Evolutionary conservation across 1,140 invertebrate species (phyloP), one percentile per base, ranked within the genome.

Genomic region (Drosophila tropicalis): DNA sequence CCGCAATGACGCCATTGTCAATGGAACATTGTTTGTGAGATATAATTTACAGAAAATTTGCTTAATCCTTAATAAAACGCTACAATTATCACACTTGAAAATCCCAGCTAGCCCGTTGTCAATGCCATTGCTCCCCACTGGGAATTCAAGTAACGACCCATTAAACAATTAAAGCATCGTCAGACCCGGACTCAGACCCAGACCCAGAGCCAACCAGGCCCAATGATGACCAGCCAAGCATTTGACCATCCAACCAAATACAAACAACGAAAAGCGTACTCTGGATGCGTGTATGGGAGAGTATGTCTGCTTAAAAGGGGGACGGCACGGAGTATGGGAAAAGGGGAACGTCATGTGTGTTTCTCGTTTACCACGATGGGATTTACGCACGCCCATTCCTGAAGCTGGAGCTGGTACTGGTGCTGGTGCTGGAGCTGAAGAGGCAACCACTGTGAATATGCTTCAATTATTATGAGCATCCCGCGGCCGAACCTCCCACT

Each of bases 221-320:
- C 47, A 15, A 17, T 51, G 57, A 69, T 85, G 78, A 76, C 78
- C 67, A 79, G 70, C 62, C 41, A 76, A 76, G 67, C 69, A 83
- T 87, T 86, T 87, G 84, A 75, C 71, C 76, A 79, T 55, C 83
- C 83, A 86, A 80, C 79, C 84, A 86, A 86, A 86, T 73, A 80
- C 71, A 89, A 86, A 89, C 79, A 86, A 73, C 62, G 69, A 60
- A 69, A 73, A 76, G 63, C 70, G 67, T 63, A 72, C 34, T 51
- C 47, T 57, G 64, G 29, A 19, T 10, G 9, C 25, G 12, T 40
- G 5, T 10, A 29, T 61, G 47, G 54, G 40, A 9, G 10, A 51
- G 10, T 51, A 22, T 51, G 44, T 51, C 44, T 51, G 44, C 19
- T 3, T 51, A 17, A n/a, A 72, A 51, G 19, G 25, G 39, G 64